Base-by-base conservation (phyloP, 2,888 invertebrate genomes). In the Limulus polyphemus region DNA sequence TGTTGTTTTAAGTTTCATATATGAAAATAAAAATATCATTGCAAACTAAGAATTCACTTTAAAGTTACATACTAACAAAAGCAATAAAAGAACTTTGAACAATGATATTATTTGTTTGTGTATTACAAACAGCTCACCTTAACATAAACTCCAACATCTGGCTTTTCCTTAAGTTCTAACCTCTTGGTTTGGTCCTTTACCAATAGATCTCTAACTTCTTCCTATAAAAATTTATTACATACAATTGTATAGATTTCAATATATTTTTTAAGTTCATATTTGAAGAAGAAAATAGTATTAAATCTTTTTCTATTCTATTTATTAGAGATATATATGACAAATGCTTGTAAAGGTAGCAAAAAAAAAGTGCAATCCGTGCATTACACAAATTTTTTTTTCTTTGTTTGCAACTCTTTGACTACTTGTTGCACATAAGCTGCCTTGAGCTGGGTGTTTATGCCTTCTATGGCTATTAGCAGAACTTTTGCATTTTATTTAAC, bases 131-230 rank as follows among this genome's bases (percentile, higher is more conserved):
- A 16, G 0, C 58, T 65, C 65, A 77, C 78, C 69, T 94, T 93
- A 49, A 98, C 95, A 81, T 92, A 94, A 62, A 98, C 90, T 0
- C 97, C 97, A 69, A 83, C 83, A 69, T 88, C 87, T 10, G 84
- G 82, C 72, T 86, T 83, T 76, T 88, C 89, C 73, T 86, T 84
- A 59, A 85, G 73, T 72, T 90, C 89, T 69, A 88, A 82, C 55
- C 84, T 77, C 65, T 84, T 81, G 65, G 81, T 81, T 62, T 85
- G 83, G 74, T 91, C 89, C 16, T 79, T 80, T 54, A 83, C 82
- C 47, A 90, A 75, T 55, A 90, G 77, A 77, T 90, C 90, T 56
- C 80, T 73, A 11, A 81, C 77, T 65, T 81, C 80, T 70, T 81
- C 77, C 83, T 83, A 71, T 52, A 75, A 74, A n/a, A 48, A 62